Base-by-base conservation (phyloP, 2,797 vertebrate species). In the Poeciliopsis infans region DNA sequence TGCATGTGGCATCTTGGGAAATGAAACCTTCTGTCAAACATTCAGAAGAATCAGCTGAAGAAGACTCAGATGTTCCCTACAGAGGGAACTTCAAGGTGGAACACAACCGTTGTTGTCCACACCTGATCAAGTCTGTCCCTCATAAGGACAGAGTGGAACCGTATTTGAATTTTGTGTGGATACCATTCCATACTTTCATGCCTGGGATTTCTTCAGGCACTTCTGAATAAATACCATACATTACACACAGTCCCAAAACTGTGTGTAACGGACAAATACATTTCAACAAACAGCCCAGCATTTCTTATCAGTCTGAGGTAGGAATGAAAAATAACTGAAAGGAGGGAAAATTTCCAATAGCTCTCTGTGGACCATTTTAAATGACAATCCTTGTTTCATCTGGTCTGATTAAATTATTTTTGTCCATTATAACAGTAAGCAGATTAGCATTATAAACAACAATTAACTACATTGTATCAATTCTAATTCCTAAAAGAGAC, bases 391-490 rank as follows among this genome's bases (percentile, higher is more conserved):
- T 75, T 15, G 16, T 72, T 72, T 69, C 45, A 53, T 49, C 49
- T 57, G 46, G 28, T 76, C 51, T 76, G 39, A 78, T 66, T 79
- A n/a, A 70, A 70, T 0, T 0, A 1, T 47, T 77, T 39, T 0
- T 55, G 28, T 28, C 53, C 11, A n/a, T 80, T 81, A 43, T 1
- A 77, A 74, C 74, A 69, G 0, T 75, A 45, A 79, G 55, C 49
- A 69, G 36, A 6, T 71, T 78, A 77, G 20, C 5, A 0, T 68
- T n/a, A 33, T 39, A 39, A 28, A 18, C 28, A 41, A 12, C 74
- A 71, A 72, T 83, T 76, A 57, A 71, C 41, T 53, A 7, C 76
- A 23, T 79, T 0, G 68, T 13, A 78, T 55, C 43, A 87, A 72
- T 85, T 76, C 57, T 7, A 80, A 43, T 43, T 33, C 41, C 0